Evolutionary conservation across 2,888 invertebrate genomes (phyloP), one percentile per base, ranked within the genome.

Genomic region (Xestobium rufovillosum): DNA sequence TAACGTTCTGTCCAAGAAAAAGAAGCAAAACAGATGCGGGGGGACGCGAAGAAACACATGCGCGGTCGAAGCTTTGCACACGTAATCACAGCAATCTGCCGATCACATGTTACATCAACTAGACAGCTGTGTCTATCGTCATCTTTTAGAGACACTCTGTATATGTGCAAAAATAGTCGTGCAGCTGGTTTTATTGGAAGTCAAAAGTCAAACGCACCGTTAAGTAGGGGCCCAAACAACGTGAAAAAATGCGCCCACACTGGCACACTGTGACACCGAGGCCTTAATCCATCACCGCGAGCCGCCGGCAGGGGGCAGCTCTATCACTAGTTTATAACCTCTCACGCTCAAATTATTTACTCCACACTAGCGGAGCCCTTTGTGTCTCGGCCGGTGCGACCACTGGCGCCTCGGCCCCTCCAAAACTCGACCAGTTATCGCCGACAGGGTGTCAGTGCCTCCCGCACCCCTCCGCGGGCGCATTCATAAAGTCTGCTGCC

Each of bases 341-440:
- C 56, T 55, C 57, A 56, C 52, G 57, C 55, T 47, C 52, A 52
- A 57, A 57, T 56, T 56, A 59, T 57, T 57, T 53, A 43, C 63
- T 33, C 59, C 69, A 42, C 61, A 67, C 56, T 56, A 52, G 52
- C 57, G 56, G 53, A 51, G 45, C 48, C 47, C 55, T 56, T 53
- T 54, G 54, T 52, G 73, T 71, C 56, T 71, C 69, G 58, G 69
- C 68, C 68, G 68, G 68, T 53, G 68, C 66, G 50, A 67, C 67
- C 38, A 57, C 67, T 45, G 61, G 56, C 52, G 59, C 65, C 39
- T 38, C 44, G 36, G 45, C 46, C 49, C 48, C 39, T 61, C 44
- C 47, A 42, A 43, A 41, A 42, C 39, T 39, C 38, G 45, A 41
- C 37, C 43, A 42, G 67, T 65, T 66, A 70, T 66, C 31, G 57